phyloP scores from a whole-genome alignment of 1,140 invertebrate genomes.

The Macrobrachium rosenbergii region DNA sequence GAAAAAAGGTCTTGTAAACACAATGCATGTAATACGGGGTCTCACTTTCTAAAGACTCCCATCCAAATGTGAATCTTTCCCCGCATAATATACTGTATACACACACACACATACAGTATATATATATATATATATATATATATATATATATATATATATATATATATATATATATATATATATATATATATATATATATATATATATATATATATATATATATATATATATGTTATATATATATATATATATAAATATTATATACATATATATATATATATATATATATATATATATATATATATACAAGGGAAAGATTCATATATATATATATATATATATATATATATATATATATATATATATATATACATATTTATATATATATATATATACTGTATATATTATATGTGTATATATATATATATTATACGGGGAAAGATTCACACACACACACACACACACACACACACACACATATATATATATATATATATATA shows the following conservation, averaged over 20 bases:
- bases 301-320: background rate
- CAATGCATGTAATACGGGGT: no score
- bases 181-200: conserved; percentile 22
- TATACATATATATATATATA: conserved; percentile 22
- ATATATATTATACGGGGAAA: no score
- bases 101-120: no score
- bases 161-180: conserved; percentile 13
- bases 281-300: conserved; percentile 22
- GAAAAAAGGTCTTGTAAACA: no score
- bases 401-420: no score
- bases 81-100: no score
- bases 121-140: background rate
- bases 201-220: conserved; percentile 22
- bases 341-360: background rate
- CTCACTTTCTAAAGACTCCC: no score
- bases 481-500: background rate
- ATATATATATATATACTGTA: background rate
- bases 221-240: no score
- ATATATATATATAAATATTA: no score
- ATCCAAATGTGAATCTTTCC: no score
- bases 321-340: conserved; percentile 20
- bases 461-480: no score
- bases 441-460: no score
- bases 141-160: conserved; percentile 2
- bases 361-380: background rate